phyloP scores from a whole-genome alignment of 2,797 vertebrate species.

The Enteromius fasciolatus region DNA sequence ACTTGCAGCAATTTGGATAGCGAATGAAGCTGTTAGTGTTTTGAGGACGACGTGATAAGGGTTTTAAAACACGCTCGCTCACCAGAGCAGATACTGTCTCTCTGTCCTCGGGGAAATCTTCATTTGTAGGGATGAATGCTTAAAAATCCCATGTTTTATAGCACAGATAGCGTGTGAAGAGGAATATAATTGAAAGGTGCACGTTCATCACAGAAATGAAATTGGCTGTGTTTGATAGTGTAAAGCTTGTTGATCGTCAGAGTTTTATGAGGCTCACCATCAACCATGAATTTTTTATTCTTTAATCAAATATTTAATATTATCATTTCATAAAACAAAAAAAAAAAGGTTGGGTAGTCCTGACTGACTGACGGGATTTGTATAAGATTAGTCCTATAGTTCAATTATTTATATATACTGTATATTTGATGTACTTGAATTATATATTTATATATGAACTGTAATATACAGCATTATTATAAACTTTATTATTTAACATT shows the following conservation, averaged over 20 bases:
- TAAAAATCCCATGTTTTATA: background rate
- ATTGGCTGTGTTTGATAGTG: background rate
- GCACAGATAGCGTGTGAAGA: background rate
- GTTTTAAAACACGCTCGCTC: conserved; percentile 56
- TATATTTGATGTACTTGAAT: background rate
- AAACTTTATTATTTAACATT: background rate
- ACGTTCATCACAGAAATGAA: background rate
- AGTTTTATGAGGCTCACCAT: background rate
- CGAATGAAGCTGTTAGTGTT: conserved; percentile 68
- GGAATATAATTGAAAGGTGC: background rate
- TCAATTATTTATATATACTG: background rate
- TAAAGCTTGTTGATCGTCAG: background rate
- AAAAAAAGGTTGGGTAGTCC: background rate
- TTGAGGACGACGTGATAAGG: conserved; percentile 52
- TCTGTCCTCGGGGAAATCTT: background rate
- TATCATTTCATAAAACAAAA: too few species aligned
- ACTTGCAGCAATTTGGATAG: conserved; percentile 79
- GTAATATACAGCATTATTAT: background rate
- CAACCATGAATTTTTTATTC: background rate
- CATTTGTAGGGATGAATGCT: conserved; percentile 22
- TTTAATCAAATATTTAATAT: background rate
- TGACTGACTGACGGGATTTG: background rate
- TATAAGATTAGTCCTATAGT: background rate
- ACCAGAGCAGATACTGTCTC: background rate
- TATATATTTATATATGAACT: background rate